Evolutionary conservation across 2,113 vertebrate genomes (phyloP), one percentile per base, ranked within the genome.

Genomic region (Abramis brama): DNA sequence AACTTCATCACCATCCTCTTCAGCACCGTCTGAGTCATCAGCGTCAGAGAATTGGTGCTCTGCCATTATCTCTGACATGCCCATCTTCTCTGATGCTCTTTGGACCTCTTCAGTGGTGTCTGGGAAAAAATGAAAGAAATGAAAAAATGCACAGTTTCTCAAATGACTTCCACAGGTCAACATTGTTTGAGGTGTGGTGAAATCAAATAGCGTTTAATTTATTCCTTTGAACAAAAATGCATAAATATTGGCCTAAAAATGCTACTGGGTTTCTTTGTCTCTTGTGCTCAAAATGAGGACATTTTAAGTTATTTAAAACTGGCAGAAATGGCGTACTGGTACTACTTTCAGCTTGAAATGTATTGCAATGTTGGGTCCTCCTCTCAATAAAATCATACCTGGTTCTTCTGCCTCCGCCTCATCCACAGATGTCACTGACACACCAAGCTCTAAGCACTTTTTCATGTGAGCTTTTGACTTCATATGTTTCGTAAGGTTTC

Each of bases 401-500:
- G 96, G 93, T 94, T 99, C 97, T 59, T 99, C 97, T 0, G 95
- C 92, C 93, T 99, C 98, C 0, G 93, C 91, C 85, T 97, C 98
- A 87, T 99, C 97, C 60, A 98, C 96, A 0, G 97, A 98, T 74
- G 97, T 97, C 95, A 98, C 97, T 11, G 98, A 98, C 90, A 99
- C 97, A 52, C 98, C 98, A 84, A 99, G 91, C 93, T 99, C 98
- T 92, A 99, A 93, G 93, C 98, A 99, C 94, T 99, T 99, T 91
- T 99, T 99, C 96, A 98, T 98, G 89, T 99, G 98, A 91, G 98
- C 98, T 95, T 99, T 99, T 23, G 98, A 99, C 93, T 99, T 99
- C 98, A 99, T 99, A 96, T 99, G 98, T 93, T 99, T 99, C 4
- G 98, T 99, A 90, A 99, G 94, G 93, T 99, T 99, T 95, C 98